phyloP scores from a whole-genome alignment of 2,797 vertebrate species.

The Dallia pectoralis region DNA sequence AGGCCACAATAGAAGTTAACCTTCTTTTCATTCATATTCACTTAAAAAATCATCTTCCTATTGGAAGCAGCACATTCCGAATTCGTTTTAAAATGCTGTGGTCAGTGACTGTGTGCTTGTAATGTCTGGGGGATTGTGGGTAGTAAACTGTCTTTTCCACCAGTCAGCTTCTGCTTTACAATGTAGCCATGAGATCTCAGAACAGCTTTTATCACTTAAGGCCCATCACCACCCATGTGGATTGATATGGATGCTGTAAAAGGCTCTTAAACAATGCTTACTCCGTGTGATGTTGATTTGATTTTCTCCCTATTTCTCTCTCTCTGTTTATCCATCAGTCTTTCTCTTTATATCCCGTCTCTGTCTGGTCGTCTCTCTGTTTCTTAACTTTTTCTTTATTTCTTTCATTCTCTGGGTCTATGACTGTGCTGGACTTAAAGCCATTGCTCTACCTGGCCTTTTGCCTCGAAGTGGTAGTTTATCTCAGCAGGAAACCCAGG shows the following conservation, averaged over 20 bases:
- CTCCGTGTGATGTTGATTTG: not conserved
- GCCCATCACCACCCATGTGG: constrained; percentile 30
- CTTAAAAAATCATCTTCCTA: no score
- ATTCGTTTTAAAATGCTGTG: no score
- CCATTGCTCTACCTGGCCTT: not conserved
- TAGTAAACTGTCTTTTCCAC: not conserved
- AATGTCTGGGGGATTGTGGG: not conserved
- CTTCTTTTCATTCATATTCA: no score
- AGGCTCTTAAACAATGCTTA: constrained; percentile 15
- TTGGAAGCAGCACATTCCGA: no score
- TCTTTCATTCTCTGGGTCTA: not conserved
- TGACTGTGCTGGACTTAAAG: not conserved
- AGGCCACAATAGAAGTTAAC: no score
- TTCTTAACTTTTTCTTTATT: not conserved
- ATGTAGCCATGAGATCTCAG: constrained; percentile 20
- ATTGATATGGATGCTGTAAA: constrained; percentile 46
- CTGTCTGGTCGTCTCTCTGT: constrained; percentile 14
- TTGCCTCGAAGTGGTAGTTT: not conserved
- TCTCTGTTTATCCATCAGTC: constrained; percentile 15
- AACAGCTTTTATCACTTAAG: constrained; percentile 30
- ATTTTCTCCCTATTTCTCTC: not conserved
- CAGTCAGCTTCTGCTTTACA: constrained; percentile 24
- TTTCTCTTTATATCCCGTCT: not conserved
- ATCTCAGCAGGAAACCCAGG: not conserved
- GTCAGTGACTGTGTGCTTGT: not conserved